Evolutionary conservation across 2,797 vertebrate genomes (phyloP), one percentile per base, ranked within the genome.

Genomic region (Emydoidea blandingii): DNA sequence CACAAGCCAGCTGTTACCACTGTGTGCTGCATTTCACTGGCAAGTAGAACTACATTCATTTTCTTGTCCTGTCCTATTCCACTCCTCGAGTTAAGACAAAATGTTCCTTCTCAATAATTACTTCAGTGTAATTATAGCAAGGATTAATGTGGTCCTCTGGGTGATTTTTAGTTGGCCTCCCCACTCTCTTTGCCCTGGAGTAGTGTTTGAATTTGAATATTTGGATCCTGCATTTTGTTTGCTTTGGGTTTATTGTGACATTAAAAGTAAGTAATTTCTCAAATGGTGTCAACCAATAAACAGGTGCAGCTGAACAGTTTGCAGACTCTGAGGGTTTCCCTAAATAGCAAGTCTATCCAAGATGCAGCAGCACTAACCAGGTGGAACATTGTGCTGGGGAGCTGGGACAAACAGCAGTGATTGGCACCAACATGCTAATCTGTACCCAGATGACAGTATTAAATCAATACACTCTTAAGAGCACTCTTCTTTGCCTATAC

Each of bases 381-480:
- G 44, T 72, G 15, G 54, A 89, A 72, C 86, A 76, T 74, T 83
- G 79, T 89, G 53, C 83, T 23, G 27, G 79, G 50, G 14, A 91
- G 47, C 68, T 31, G 81, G 74, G 34, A 91, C 85, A 91, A 97
- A 96, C 57, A 94, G 59, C 2, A 92, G 57, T 79, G 85, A 83
- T 92, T 96, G 76, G 15, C 74, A 90, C 49, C 88, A 88, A 62
- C 31, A 6, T 2, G 6, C 11, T 88, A 90, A 88, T 87, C 88
- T 83, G 25, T 52, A 79, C 37, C 10, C 81, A 81, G 4, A 76
- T 92, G 79, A 88, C 53, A 86, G n/a, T 34, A 85, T 44, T 57
- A 80, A 86, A 86, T 85, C 81, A 87, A 54, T 76, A 65, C 3
- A 2, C 29, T 49, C n/a, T 86, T 92, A 89, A 65, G 12, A 89